Base-by-base conservation (phyloP, 2,888 invertebrate species). In the Shargacucullia verbasci region DNA sequence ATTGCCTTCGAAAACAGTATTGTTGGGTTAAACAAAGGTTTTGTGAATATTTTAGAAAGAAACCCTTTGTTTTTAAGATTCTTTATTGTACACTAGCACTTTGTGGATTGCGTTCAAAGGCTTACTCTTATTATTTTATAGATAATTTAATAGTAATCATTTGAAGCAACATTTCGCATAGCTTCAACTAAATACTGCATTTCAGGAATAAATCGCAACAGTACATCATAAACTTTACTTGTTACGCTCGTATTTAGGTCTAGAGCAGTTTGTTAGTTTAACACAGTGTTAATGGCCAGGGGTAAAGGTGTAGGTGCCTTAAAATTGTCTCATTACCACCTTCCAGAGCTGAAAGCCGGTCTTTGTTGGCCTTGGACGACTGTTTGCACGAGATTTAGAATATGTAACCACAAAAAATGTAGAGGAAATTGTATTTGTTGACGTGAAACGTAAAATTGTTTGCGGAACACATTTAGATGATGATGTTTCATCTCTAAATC, bases 311-410 rank as follows among this genome's bases (percentile, higher is more conserved):
- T 81, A 81, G 82, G 79, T 74, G 77, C 77, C 65, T 74, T 69
- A 71, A 79, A 82, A 83, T 84, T 82, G 81, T 75, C 80, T 81
- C 78, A 83, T 86, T 86, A 86, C 84, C 86, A 85, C 82, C 84
- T 81, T 72, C 59, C 67, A 67, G 74, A 78, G 80, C 77, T 83
- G 80, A 83, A 77, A 81, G 83, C 76, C 68, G 73, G 72, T 71
- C 76, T 79, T 83, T 84, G 86, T 86, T 79, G 73, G 70, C 79
- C 79, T 81, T 78, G 73, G 59, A 59, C 60, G 62, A 52, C 55
- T 81, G 76, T 81, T 81, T 82, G 78, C 48, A 59, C 59, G 63
- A 65, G 74, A 80, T 83, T 81, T 77, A 78, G 76, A 78, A 72
- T 76, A 70, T 73, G 64, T 58, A 62, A 60, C 55, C 57, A 63